Base-by-base conservation (phyloP, 2,113 vertebrate species). In the Potamarius usumacintae region DNA sequence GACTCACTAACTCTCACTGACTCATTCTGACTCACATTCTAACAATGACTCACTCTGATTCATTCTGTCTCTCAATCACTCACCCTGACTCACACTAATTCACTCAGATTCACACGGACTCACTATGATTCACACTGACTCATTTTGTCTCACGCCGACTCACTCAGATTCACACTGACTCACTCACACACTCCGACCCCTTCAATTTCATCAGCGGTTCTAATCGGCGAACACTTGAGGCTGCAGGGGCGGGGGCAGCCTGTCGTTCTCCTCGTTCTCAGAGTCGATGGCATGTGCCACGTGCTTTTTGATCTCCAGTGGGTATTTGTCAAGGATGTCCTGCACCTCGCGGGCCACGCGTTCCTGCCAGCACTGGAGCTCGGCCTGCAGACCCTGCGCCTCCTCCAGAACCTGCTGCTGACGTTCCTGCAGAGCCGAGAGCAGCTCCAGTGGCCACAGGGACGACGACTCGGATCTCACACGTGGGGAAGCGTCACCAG, bases 201-300 rank as follows among this genome's bases (percentile, higher is more conserved):
- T 18, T 17, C 14, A 18, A 4, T 57, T 27, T 30, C 2, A 9
- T 18, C 7, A 7, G 6, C 2, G 5, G 5, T 5, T 69, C 85
- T 94, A 99, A 78, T 97, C 97, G 78, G 97, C 96, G 2, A 97
- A 99, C 69, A 99, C 95, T 86, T 99, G 97, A 4, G 97, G 98
- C 85, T 96, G 96, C 87, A 99, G 92, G 0, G 97, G 98, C 0
- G 97, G 96, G 0, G 98, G 98, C 83, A 98, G 95, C 88, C 96
- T 96, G 90, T 98, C 96, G 8, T 96, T 96, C 93, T 98, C 97
- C 83, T 96, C 93, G 0, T 97, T 97, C 89, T 97, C 97, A 50
- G 97, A 97, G 92, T 99, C 98, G 48, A 99, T 97, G 74, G 97
- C 96, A 12, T 18, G 97, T 96, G 7, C 94, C 92, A 63, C 95